Evolutionary conservation across 2,888 invertebrate species (phyloP).

Genomic region (Thymelicus acteon): DNA sequence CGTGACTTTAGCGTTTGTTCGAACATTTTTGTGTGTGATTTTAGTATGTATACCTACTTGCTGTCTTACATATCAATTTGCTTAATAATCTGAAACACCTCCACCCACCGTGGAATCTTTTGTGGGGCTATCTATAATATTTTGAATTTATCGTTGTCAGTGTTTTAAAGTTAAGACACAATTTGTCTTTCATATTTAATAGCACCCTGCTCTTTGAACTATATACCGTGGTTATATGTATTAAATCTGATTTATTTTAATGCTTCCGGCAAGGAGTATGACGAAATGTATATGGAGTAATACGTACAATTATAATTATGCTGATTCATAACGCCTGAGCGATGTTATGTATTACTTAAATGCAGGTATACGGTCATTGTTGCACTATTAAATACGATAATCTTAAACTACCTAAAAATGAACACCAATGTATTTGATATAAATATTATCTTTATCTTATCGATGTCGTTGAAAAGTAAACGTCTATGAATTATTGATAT

Average conservation of each 20-base stretch:
- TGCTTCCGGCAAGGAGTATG: slow-evolving; percentile 34
- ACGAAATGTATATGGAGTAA: slow-evolving; percentile 40
- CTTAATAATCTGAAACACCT: slow-evolving; percentile 44
- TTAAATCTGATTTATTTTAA: slow-evolving; percentile 11
- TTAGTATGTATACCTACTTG: slow-evolving; percentile 35
- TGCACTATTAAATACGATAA: slow-evolving; percentile 15
- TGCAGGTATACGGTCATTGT: slow-evolving; percentile 16
- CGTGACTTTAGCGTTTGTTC: slow-evolving; percentile 7
- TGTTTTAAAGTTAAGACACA: slow-evolving; percentile 46
- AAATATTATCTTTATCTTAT: slow-evolving; percentile 17
- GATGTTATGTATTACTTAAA: slow-evolving; percentile 23
- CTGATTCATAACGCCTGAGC: slow-evolving; percentile 10
- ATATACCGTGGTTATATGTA: slow-evolving; percentile 44
- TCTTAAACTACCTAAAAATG: slow-evolving; percentile 22
- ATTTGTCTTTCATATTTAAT: slow-evolving; percentile 55
- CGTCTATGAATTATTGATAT: slow-evolving; percentile 17
- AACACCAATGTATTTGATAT: slow-evolving; percentile 32
- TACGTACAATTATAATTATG: slow-evolving; percentile 20
- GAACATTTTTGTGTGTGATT: slow-evolving; percentile 19
- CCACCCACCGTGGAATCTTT: slow-evolving; percentile 23
- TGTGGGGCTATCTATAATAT: slow-evolving; percentile 26
- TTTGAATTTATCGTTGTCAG: slow-evolving; percentile 39
- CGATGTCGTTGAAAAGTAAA: slow-evolving; percentile 11
- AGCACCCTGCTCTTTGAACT: slow-evolving; percentile 68
- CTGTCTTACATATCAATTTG: slow-evolving; percentile 62